Conservation (phyloP, 2,797 vertebrate genomes). For the Gymnodraco acuticeps region DNA sequence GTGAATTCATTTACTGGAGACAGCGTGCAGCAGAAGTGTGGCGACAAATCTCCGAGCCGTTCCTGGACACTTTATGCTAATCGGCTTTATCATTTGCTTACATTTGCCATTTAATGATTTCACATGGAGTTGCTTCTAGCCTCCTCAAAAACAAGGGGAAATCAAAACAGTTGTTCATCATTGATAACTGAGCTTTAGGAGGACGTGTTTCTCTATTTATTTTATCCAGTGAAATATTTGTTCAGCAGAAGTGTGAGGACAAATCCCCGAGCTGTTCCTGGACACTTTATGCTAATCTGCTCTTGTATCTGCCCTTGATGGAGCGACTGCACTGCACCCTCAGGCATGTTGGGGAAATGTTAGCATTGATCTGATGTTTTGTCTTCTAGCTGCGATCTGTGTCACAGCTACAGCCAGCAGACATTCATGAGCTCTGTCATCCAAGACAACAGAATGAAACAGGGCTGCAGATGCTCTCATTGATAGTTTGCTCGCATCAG, state of each 20-base stretch:
- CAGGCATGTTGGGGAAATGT: constrained; percentile 34
- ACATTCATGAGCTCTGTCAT: constrained; percentile 25
- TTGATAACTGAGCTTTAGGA: neutral
- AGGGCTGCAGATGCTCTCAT: constrained; percentile 14
- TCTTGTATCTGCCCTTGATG: constrained; percentile 56
- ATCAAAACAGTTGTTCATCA: no score
- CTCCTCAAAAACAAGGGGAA: no score
- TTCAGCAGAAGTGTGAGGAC: constrained; percentile 18
- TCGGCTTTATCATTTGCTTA: constrained; percentile 45
- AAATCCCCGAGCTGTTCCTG: constrained; percentile 35
- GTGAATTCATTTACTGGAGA: constrained; percentile 18
- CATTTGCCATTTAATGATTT: no score
- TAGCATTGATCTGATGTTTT: constrained; percentile 40
- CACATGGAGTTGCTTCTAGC: no score
- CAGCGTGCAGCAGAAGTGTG: constrained; percentile 10
- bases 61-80: constrained; percentile 54
- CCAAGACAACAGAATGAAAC: constrained; percentile 10
- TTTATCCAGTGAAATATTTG: constrained; percentile 27
- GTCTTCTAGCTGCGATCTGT: constrained; percentile 18
- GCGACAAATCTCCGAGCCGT: constrained; percentile 31
- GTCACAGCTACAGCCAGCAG: constrained; percentile 7
- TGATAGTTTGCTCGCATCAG: constrained; percentile 14
- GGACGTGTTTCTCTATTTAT: neutral
- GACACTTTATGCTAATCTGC: constrained; percentile 55
- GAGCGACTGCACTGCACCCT: constrained; percentile 40